Percentiles rank a stretch among this genome's conserved stretches.
phyloP scores from a whole-genome alignment of 2,113 vertebrate genomes.

The Turnix velox region DNA sequence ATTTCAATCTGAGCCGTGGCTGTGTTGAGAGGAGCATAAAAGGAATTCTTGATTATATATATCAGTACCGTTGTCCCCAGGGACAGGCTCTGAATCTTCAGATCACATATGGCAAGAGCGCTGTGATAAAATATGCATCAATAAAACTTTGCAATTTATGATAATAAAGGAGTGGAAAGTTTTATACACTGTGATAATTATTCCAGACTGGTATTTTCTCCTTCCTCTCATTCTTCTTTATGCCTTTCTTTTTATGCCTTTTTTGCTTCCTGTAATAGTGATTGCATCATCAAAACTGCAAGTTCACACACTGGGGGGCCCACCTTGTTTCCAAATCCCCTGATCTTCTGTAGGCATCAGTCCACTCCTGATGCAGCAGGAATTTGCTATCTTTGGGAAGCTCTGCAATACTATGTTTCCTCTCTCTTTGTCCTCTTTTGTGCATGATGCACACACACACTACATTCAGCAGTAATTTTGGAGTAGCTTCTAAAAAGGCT shows the following conservation, averaged over 20 bases:
- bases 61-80: slow-evolving; percentile 63
- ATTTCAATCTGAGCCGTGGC: slow-evolving; percentile 70
- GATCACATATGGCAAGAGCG: slow-evolving; percentile 75
- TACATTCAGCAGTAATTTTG: not conserved
- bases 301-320: not conserved
- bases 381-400: not conserved
- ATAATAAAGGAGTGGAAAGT: slow-evolving; percentile 69
- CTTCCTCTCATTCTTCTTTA: not conserved
- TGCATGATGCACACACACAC: not conserved
- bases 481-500: not conserved
- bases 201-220: slow-evolving; percentile 48
- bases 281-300: not conserved
- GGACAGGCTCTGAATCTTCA: slow-evolving; percentile 70
- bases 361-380: not conserved
- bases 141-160: slow-evolving; percentile 67
- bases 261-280: not conserved
- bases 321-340: not conserved
- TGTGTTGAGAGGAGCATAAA: slow-evolving; percentile 67
- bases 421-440: not conserved
- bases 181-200: slow-evolving; percentile 62
- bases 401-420: not conserved
- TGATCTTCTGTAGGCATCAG: not conserved
- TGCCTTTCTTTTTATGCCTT: not conserved
- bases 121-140: slow-evolving; percentile 81
- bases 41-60: slow-evolving; percentile 78